Evolutionary conservation across 2,113 vertebrate genomes (phyloP).

Genomic region (Tiliqua scincoides): DNA sequence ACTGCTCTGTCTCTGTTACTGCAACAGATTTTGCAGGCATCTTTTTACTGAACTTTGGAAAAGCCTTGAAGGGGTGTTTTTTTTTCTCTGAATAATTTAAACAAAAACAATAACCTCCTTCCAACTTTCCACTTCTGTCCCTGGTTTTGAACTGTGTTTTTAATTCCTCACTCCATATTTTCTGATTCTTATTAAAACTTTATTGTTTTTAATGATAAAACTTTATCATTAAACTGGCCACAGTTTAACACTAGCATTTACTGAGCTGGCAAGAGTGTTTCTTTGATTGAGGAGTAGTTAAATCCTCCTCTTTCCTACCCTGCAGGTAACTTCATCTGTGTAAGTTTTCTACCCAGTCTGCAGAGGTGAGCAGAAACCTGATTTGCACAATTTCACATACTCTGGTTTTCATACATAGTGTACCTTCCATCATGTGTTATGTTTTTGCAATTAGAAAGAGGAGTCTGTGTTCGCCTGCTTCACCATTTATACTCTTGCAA

Average conservation of each 20-base stretch:
- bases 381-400: not conserved
- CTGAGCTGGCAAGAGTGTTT: not conserved
- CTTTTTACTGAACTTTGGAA: constrained; percentile 37
- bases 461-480: not conserved
- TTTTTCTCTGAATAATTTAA: not conserved
- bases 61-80: constrained; percentile 38
- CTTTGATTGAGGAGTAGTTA: not conserved
- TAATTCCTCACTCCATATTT: not conserved
- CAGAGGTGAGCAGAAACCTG: not conserved
- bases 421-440: not conserved
- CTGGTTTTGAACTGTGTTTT: not conserved
- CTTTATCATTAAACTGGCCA: not conserved
- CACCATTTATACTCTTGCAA: not conserved
- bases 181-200: not conserved
- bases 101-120: not conserved
- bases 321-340: not conserved
- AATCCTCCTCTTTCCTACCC: not conserved
- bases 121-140: not conserved
- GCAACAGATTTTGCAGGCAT: constrained; percentile 1
- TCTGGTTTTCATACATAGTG: not conserved
- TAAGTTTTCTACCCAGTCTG: not conserved
- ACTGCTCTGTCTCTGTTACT: constrained; percentile 52
- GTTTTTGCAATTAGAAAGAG: not conserved
- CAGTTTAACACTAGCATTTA: not conserved
- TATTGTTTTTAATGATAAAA: not conserved